Base-by-base conservation (phyloP, 1,140 invertebrate genomes). In the Lucilia cuprina region DNA sequence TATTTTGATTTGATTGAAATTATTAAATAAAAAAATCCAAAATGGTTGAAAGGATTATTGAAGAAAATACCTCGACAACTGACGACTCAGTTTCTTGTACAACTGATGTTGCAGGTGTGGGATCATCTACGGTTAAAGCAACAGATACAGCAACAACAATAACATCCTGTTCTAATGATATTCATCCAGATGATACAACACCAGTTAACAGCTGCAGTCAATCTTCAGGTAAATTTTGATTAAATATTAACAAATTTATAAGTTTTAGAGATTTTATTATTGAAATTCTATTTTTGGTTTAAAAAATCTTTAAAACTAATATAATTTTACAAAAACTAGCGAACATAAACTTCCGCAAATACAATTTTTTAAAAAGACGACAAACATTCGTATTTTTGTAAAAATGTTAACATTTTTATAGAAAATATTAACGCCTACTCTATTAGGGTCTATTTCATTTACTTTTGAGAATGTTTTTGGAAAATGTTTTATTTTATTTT, bases 201-300 rank as follows among this genome's bases (percentile, higher is more conserved):
- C 35, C 47, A 19, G 65, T 21, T 21, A 84, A 74, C 77, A 84
- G 84, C 80, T 84, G 70, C 82, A 74, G 82, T 49, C 25, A 89
- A 86, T 89, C 88, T 88, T 70, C 65, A 70, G 88, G 88, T 89
- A 87, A 89, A 87, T 85, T 17, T 83, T 9, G 41, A 35, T 17
- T 77, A 1, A 3, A 41, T 77, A 35, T n/a, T 5, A 34, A 74
- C 2, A 8, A 10, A 41, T 41, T 30, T 30, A 30, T 2, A 30
- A 30, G 25, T 2, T 30, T 30, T 30, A 30, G 3, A 3, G 25
- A 30, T 30, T 30, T 30, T 30, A 30, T 30, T 30, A 30, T 30
- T 30, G 25, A 30, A 30, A 30, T 30, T 30, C 3, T 30, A 30
- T 30, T 30, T 30, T 30, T 30, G 25, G 25, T 30, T 1, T 30